Evolutionary conservation across 2,888 invertebrate genomes (phyloP).

Genomic region (Odontomyia ornata): DNA sequence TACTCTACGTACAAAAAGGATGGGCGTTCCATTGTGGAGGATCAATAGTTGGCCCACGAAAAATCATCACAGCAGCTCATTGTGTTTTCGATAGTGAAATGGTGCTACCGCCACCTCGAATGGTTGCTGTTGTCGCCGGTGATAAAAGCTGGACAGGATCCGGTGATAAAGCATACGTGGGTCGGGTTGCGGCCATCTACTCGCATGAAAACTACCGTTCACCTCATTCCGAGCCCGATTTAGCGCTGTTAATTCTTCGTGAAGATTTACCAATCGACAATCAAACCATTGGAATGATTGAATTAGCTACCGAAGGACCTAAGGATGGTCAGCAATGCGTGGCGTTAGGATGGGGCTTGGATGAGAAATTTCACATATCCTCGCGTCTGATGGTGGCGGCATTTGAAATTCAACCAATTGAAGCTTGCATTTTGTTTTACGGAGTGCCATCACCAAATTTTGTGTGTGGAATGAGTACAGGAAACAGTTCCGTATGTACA

Average conservation of each 20-base stretch:
- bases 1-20: not conserved
- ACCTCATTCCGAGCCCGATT: slow-evolving; percentile 34
- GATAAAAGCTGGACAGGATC: slow-evolving; percentile 27
- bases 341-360: slow-evolving; percentile 46
- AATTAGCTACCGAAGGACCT: not conserved
- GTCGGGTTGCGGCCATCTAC: not conserved
- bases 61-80: slow-evolving; percentile 44
- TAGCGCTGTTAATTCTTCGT: slow-evolving; percentile 25
- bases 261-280: slow-evolving; percentile 27
- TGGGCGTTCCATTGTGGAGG: slow-evolving; percentile 45
- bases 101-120: not conserved
- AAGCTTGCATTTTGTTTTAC: slow-evolving; percentile 27
- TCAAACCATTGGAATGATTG: slow-evolving; percentile 26
- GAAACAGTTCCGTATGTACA: slow-evolving; percentile 30
- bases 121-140: slow-evolving; percentile 30
- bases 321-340: slow-evolving; percentile 20
- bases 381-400: not conserved
- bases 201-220: slow-evolving; percentile 28
- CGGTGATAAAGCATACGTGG: not conserved
- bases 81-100: slow-evolving; percentile 42
- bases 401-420: slow-evolving; percentile 34
- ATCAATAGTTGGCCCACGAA: slow-evolving; percentile 35
- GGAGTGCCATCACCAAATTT: slow-evolving; percentile 31
- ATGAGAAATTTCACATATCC: slow-evolving; percentile 19
- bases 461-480: slow-evolving; percentile 37